A percentile compares a stretch with the other conserved stretches of the same genome.
phyloP scores from a whole-genome alignment of 2,888 invertebrate species.

The Meghimatium bilineatum region DNA sequence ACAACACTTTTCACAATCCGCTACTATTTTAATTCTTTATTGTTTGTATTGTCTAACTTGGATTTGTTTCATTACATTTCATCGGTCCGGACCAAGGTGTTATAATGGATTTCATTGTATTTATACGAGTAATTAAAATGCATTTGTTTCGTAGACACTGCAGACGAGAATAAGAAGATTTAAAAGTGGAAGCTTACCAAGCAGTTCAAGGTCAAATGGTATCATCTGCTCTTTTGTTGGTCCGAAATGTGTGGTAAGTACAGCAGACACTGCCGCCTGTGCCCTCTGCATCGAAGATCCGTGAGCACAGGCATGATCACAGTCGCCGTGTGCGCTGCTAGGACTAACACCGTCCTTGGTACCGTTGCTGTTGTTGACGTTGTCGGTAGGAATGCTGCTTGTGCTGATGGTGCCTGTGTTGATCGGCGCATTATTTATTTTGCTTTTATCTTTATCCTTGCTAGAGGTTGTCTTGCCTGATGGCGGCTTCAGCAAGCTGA shows the following conservation, averaged over 20 bases:
- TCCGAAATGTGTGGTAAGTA: slow-evolving; percentile 59
- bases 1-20: too few relatives aligned
- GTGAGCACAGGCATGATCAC: neutral
- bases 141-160: too few relatives aligned
- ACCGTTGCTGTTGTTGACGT: slow-evolving; percentile 2
- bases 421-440: neutral
- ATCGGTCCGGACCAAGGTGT: too few relatives aligned
- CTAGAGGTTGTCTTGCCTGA: neutral
- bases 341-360: neutral
- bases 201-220: slow-evolving; percentile 58
- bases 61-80: too few relatives aligned
- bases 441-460: neutral
- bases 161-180: too few relatives aligned
- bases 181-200: slow-evolving; percentile 27
- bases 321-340: neutral
- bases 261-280: slow-evolving; percentile 56
- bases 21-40: too few relatives aligned
- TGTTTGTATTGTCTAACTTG: too few relatives aligned
- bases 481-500: slow-evolving; percentile 10
- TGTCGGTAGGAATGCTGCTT: neutral
- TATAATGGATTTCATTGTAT: too few relatives aligned
- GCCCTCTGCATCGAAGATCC: slow-evolving; percentile 17
- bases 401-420: slow-evolving; percentile 1
- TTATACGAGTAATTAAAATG: too few relatives aligned
- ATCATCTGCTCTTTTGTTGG: slow-evolving; percentile 58